Conservation (phyloP, 37 sponge, comb jelly and placozoan species). For the Tethya wilhelma region DNA sequence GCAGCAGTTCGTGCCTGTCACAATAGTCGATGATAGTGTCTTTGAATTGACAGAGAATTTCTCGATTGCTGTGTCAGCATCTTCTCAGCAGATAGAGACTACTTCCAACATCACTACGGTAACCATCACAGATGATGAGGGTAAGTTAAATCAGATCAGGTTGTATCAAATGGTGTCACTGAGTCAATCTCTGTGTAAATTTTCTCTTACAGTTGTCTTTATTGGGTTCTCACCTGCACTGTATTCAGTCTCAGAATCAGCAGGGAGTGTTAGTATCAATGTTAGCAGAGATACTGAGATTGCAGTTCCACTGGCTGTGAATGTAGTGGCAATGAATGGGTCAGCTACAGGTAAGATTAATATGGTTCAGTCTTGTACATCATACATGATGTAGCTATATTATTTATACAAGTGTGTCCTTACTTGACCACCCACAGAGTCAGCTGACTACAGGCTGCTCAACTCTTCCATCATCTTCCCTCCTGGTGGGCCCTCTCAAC, state of each 20-base stretch:
- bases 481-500: too few species aligned
- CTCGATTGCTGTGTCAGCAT: neutral
- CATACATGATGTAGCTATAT: too few species aligned
- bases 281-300: too few species aligned
- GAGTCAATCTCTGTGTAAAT: neutral
- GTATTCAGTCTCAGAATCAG: neutral
- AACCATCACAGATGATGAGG: neutral
- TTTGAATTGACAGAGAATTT: neutral
- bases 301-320: conserved; percentile 16
- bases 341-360: conserved; percentile 19
- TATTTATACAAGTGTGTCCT: too few species aligned
- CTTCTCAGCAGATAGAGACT: neutral
- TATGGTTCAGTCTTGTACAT: too few species aligned
- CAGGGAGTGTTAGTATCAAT: too few species aligned
- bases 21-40: neutral
- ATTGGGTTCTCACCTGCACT: neutral
- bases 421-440: too few species aligned
- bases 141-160: neutral
- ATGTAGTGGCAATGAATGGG: conserved; percentile 9
- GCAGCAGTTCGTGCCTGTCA: neutral
- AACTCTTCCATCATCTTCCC: too few species aligned
- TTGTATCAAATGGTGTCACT: neutral
- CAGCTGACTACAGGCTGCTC: too few species aligned
- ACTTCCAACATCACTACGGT: neutral
- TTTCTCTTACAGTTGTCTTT: neutral